A percentile compares a stretch with the other conserved stretches of the same genome.
phyloP scores from a whole-genome alignment of 1,140 invertebrate genomes.

The Bursaphelenchus mucronatus region DNA sequence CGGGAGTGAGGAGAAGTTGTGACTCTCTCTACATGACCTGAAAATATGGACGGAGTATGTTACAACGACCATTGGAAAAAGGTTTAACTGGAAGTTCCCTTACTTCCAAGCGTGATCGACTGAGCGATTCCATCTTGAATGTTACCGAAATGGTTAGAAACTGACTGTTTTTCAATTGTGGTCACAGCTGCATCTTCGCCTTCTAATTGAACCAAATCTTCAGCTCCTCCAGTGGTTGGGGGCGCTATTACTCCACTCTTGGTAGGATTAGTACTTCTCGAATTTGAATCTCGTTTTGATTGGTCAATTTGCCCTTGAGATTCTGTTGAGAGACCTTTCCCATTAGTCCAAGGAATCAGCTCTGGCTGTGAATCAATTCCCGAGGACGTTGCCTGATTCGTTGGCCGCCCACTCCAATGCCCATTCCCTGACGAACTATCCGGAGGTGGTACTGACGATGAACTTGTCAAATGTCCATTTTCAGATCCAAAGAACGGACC shows the following conservation, averaged over 20 bases:
- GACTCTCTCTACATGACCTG: background rate
- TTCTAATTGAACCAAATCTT: too few species aligned
- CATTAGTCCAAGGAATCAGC: background rate
- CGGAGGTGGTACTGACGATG: background rate
- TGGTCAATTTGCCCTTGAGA: background rate
- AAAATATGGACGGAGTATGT: background rate
- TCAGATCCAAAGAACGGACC: too few species aligned
- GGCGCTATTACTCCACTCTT: too few species aligned
- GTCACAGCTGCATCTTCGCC: background rate
- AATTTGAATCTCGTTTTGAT: slow-evolving; percentile 1
- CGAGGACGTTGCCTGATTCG: background rate
- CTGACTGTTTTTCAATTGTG: background rate
- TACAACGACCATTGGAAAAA: background rate
- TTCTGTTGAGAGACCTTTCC: background rate
- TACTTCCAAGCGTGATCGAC: slow-evolving; percentile 2
- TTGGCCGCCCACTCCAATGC: too few species aligned
- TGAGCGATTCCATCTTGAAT: slow-evolving; percentile 5
- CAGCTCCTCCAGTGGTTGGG: too few species aligned
- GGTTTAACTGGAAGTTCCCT: background rate
- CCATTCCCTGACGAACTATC: too few species aligned
- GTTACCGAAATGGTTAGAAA: background rate
- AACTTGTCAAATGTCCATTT: background rate
- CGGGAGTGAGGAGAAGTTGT: background rate
- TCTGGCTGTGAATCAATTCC: background rate
- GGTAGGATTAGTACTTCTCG: background rate